Conservation (phyloP, 53 echinoderm and acorn worm species). For the Astropecten irregularis region DNA sequence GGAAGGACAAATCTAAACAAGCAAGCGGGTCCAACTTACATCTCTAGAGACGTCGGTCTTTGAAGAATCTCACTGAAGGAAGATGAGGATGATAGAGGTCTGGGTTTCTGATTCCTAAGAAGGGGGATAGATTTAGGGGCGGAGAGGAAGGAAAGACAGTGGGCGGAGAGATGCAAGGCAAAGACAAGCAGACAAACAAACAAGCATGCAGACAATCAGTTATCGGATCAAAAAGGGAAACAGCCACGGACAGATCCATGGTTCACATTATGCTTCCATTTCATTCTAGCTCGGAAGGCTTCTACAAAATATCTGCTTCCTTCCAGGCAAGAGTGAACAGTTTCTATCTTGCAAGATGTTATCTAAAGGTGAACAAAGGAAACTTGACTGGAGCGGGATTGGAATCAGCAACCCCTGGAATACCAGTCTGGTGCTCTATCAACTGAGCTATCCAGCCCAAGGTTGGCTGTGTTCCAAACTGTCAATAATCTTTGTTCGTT, state of each 20-base stretch:
- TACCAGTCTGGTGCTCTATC: no score
- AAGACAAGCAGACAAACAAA: conserved; percentile 55
- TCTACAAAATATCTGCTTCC: no score
- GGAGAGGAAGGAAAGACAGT: not conserved
- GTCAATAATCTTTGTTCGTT: no score
- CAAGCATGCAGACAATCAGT: conserved; percentile 51
- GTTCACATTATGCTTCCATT: no score
- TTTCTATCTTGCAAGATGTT: no score
- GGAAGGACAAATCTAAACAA: not conserved
- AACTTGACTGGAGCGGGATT: no score
- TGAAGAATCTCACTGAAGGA: conserved; percentile 59
- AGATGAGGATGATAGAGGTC: conserved; percentile 64
- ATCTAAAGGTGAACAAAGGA: no score
- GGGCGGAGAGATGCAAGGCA: conserved; percentile 7
- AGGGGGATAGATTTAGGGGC: not conserved
- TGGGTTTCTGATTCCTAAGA: conserved; percentile 42
- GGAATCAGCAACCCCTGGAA: no score
- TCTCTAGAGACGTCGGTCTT: conserved; percentile 69
- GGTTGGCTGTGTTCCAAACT: no score
- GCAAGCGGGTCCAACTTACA: conserved; percentile 67
- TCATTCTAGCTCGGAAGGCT: no score
- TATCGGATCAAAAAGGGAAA: not conserved
- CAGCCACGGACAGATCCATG: conserved; percentile 3
- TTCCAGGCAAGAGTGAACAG: no score
- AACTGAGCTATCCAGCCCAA: no score